Evolutionary conservation across 2,113 vertebrate genomes (phyloP).

Genomic region (Mungos mungo): DNA sequence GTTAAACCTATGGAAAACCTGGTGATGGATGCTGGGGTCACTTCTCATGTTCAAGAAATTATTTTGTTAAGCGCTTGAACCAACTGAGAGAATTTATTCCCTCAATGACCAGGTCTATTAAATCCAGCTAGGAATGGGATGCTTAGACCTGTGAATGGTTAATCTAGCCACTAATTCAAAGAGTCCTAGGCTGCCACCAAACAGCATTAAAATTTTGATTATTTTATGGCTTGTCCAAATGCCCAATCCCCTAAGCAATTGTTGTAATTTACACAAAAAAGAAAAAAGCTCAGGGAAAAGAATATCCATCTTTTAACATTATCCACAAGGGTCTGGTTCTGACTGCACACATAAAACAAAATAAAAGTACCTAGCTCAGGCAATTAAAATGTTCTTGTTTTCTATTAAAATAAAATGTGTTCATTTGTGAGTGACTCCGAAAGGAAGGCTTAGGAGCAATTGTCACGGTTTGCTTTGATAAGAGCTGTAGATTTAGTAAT

Average conservation of each 20-base stretch:
- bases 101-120: constrained; percentile 38
- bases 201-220: constrained; percentile 73
- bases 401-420: constrained; percentile 69
- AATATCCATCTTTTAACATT: constrained; percentile 71
- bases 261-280: constrained; percentile 74
- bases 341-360: constrained; percentile 72
- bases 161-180: constrained; percentile 71
- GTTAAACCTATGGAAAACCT: neutral
- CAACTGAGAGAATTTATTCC: constrained; percentile 49
- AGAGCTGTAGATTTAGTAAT: constrained; percentile 14
- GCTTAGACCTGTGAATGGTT: constrained; percentile 56
- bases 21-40: neutral
- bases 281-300: constrained; percentile 51
- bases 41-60: constrained; percentile 29
- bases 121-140: constrained; percentile 21
- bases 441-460: constrained; percentile 23
- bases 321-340: constrained; percentile 70
- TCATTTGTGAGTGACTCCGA: constrained; percentile 58
- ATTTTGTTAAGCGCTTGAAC: constrained; percentile 49
- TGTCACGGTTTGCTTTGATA: constrained; percentile 24
- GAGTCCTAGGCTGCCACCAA: constrained; percentile 51
- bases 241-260: constrained; percentile 71
- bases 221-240: constrained; percentile 74
- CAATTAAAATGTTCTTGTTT: constrained; percentile 78
- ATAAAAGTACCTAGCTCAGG: constrained; percentile 62